phyloP scores from a whole-genome alignment of 1,140 invertebrate genomes.

The Heliothis subflexa region DNA sequence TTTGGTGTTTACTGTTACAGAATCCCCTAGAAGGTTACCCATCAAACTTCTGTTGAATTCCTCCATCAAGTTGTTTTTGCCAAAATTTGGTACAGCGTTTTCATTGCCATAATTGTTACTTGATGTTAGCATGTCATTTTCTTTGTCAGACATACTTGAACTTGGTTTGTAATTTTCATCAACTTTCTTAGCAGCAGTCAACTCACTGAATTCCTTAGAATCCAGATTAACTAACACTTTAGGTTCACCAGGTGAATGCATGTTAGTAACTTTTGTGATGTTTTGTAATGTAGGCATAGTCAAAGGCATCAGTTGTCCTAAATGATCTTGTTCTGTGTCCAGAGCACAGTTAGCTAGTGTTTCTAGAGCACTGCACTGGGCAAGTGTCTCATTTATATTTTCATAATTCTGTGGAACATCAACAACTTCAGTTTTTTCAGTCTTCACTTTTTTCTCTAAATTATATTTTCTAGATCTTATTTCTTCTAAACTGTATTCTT shows the following conservation, averaged over 20 bases:
- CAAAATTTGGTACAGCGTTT: constrained; percentile 65
- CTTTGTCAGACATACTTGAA: constrained; percentile 65
- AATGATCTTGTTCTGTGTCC: constrained; percentile 79
- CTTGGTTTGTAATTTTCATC: constrained; percentile 67
- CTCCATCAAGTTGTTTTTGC: constrained; percentile 81
- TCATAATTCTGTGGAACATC: constrained; percentile 63
- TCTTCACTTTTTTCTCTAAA: constrained; percentile 68
- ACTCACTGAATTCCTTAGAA: constrained; percentile 81
- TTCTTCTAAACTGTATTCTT: constrained; percentile 90
- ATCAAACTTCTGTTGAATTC: constrained; percentile 85
- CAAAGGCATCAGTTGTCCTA: constrained; percentile 79
- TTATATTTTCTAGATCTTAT: constrained; percentile 86
- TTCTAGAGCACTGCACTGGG: constrained; percentile 81
- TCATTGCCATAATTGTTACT: constrained; percentile 61
- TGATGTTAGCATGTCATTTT: constrained; percentile 66
- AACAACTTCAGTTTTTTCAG: constrained; percentile 61
- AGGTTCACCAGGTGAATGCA: constrained; percentile 81
- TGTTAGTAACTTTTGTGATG: constrained; percentile 80
- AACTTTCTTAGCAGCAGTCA: constrained; percentile 68
- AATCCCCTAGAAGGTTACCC: constrained; percentile 80
- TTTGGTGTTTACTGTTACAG: constrained; percentile 88
- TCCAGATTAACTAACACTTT: constrained; percentile 81
- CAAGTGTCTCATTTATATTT: constrained; percentile 76
- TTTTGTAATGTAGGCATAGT: constrained; percentile 78
- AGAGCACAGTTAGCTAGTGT: constrained; percentile 83